These are phyloP conservation scores for Perodicticus potto DNA, from an alignment of 2,797 vertebrate genomes.

Conservation along the genomic window DNA sequence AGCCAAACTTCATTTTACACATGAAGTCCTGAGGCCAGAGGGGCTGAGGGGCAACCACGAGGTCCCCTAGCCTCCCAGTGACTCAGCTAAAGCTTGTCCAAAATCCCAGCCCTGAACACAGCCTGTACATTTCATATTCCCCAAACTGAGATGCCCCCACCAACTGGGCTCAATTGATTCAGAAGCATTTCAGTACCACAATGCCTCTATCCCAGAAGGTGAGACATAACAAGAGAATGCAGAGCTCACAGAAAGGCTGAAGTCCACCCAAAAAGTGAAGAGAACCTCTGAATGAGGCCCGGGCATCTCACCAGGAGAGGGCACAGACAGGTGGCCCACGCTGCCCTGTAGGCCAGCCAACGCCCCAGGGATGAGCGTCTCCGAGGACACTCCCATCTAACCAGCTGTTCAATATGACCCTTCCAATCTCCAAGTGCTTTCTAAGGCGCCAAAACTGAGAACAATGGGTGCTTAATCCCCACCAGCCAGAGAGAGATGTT, in stretches of 20 bases:
- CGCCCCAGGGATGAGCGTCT: neutral
- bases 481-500: neutral
- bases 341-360: neutral
- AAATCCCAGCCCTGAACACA: neutral
- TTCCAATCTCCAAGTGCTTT: neutral
- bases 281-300: neutral
- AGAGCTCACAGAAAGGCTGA: neutral
- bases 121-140: neutral
- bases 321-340: neutral
- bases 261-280: neutral
- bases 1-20: neutral
- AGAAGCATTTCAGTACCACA: neutral
- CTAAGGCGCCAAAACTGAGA: constrained; percentile 32
- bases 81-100: neutral
- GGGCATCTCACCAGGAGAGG: neutral
- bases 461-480: neutral
- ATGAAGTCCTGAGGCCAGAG: neutral
- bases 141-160: neutral
- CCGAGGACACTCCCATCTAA: neutral
- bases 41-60: neutral
- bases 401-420: constrained; percentile 27
- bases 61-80: neutral
- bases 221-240: neutral
- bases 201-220: neutral
- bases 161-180: neutral